Conservation (phyloP, 2,888 invertebrate genomes). For the Watsonalla binaria region DNA sequence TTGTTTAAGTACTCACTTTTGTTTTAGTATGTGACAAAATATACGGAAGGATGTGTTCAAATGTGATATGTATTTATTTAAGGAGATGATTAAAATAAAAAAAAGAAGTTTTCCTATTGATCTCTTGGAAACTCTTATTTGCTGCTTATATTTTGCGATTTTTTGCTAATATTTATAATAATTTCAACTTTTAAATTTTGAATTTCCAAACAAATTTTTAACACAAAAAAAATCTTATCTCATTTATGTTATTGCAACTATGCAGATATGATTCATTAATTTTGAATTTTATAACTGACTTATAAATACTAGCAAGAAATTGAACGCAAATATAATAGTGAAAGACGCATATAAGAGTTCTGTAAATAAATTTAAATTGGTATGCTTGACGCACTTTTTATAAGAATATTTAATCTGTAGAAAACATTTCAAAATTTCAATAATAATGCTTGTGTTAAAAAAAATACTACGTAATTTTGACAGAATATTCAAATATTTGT, state of each 20-base stretch:
- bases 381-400: conserved; percentile 61
- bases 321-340: conserved; percentile 13
- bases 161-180: conserved; percentile 31
- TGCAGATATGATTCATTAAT: no score
- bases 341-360: conserved; percentile 60
- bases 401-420: conserved; percentile 52
- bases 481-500: conserved; percentile 17
- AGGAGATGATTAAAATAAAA: conserved; percentile 55
- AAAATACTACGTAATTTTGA: conserved; percentile 17
- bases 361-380: conserved; percentile 76
- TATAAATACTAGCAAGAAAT: conserved; percentile 15
- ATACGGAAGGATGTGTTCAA: conserved; percentile 73
- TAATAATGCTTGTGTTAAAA: conserved; percentile 29
- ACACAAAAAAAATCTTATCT: no score
- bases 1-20: background rate
- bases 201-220: no score
- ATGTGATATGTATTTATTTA: conserved; percentile 76
- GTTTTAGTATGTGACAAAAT: conserved; percentile 38
- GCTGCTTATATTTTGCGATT: conserved; percentile 40
- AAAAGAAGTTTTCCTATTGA: conserved; percentile 76
- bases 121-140: conserved; percentile 75
- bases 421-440: conserved; percentile 62
- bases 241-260: no score
- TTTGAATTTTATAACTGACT: no score
- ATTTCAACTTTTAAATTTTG: no score